Evolutionary conservation across 2,888 invertebrate genomes (phyloP), one percentile per base, ranked within the genome.

Genomic region (Dryobotodes eremita): DNA sequence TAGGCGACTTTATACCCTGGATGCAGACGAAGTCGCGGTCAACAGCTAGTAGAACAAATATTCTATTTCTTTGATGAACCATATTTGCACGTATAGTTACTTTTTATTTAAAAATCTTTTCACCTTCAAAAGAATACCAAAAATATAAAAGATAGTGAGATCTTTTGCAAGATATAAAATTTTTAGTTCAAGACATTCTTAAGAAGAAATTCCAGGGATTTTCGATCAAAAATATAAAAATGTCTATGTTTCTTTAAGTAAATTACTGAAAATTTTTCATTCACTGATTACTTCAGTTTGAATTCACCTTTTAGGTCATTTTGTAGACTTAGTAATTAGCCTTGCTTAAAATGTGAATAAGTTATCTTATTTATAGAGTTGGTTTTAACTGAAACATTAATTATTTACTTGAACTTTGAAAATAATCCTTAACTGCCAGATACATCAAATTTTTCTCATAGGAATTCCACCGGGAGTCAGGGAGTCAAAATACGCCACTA

Each of bases 251-350:
- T 57, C 46, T 69, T 53, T 17, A 53, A 64, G 59, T 53, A 65
- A 70, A 53, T 36, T 31, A 11, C 69, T 75, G 53, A 70, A 76
- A 62, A 31, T 72, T 20, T 70, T 66, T 70, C 46, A 61, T 59
- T 76, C 20, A 48, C 50, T 70, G 59, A 80, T 62, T 59, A 69
- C 77, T 59, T 59, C 53, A 65, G 31, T 64, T 26, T 59, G 31
- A 64, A 46, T 59, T 70, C 59, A 69, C 17, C 20, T 80, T 76
- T 70, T 23, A 65, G 59, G 53, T 69, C 23, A 76, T 53, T 20
- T 53, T 46, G 7, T 53, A 42, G 46, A 75, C 57, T 65, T 46
- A 2, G 15, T 36, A 69, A 70, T 69, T 26, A 23, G 15, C 0
- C 4, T 26, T 1, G 50, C 42, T 23, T 82, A 2, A 36, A 82